These are phyloP conservation scores for Pilophorus perplexus DNA, from an alignment of 2,888 invertebrate genomes.

Conservation along the genomic window DNA sequence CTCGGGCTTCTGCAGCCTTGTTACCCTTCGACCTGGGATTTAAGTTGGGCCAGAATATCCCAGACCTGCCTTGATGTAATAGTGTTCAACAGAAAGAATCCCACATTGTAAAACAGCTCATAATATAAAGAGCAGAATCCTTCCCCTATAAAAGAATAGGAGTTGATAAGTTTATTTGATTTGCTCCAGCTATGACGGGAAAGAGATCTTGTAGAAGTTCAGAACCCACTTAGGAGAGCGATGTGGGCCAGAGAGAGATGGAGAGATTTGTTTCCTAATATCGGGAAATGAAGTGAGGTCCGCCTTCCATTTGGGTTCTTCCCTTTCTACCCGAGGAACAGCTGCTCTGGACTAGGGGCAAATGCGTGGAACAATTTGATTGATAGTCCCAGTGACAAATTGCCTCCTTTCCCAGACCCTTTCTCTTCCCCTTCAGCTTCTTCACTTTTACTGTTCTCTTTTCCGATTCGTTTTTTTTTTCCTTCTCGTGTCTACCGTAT, in stretches of 20 bases:
- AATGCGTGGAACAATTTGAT: slow-evolving; percentile 44
- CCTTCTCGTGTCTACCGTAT: not conserved
- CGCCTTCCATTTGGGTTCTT: not conserved
- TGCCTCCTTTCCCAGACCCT: slow-evolving; percentile 33
- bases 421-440: slow-evolving; percentile 18
- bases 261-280: slow-evolving; percentile 41
- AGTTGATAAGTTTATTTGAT: too few relatives aligned
- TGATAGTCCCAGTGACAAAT: slow-evolving; percentile 45
- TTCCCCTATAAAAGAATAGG: too few relatives aligned
- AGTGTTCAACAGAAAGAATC: too few relatives aligned
- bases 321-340: slow-evolving; percentile 24
- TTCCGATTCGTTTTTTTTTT: slow-evolving; percentile 3
- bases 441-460: slow-evolving; percentile 21
- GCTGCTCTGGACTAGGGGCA: slow-evolving; percentile 41
- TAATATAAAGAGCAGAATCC: too few relatives aligned
- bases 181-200: too few relatives aligned
- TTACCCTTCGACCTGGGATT: too few relatives aligned
- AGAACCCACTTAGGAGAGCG: too few relatives aligned
- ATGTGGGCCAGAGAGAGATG: slow-evolving; percentile 5
- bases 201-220: too few relatives aligned
- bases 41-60: too few relatives aligned
- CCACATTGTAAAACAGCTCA: too few relatives aligned
- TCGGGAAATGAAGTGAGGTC: slow-evolving; percentile 40
- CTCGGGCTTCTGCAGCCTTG: too few relatives aligned
- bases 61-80: too few relatives aligned